phyloP scores from a whole-genome alignment of 1,140 invertebrate genomes.

The Diuraphis noxia region DNA sequence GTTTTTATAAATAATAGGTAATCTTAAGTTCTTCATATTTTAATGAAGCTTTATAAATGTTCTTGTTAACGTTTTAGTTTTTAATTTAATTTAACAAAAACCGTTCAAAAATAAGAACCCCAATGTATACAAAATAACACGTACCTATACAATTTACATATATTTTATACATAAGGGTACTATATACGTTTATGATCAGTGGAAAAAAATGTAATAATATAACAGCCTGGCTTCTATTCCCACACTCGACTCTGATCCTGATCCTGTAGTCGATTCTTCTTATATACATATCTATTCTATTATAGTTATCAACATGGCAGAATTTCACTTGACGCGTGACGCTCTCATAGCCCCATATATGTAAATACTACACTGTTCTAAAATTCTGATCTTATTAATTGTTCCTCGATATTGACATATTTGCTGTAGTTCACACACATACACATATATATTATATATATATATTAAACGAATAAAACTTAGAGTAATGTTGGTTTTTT shows the following conservation, averaged over 20 bases:
- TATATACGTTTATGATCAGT: background rate
- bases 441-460: background rate
- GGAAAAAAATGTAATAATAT: background rate
- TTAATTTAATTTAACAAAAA: background rate
- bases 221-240: background rate
- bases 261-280: background rate
- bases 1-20: background rate
- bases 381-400: background rate
- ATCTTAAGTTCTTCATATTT: background rate
- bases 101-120: background rate
- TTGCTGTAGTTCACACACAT: background rate
- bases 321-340: background rate
- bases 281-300: background rate
- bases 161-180: background rate
- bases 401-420: background rate
- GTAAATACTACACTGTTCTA: too few species aligned
- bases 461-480: background rate
- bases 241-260: background rate
- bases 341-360: background rate
- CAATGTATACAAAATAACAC: background rate
- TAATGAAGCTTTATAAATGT: background rate
- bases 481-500: background rate
- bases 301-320: background rate
- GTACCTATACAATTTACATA: background rate
- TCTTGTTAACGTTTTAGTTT: background rate